Evolutionary conservation across 2,888 invertebrate genomes (phyloP).

Genomic region (Parascotia fuliginaria): DNA sequence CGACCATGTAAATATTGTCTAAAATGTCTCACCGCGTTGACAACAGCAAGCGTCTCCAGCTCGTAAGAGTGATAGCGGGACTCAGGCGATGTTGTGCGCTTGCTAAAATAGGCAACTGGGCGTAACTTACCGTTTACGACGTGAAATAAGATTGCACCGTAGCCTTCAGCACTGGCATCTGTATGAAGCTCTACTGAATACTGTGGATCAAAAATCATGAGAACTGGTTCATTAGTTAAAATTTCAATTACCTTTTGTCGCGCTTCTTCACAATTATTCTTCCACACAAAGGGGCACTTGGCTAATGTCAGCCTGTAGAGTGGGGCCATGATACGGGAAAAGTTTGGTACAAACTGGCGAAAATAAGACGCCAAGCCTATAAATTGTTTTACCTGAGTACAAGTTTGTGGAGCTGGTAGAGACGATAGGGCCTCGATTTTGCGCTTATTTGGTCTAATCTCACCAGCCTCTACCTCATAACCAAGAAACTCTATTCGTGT

Average conservation of each 20-base stretch:
- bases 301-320: not conserved
- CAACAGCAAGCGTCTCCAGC: slow-evolving; percentile 30
- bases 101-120: too few relatives aligned
- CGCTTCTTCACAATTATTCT: slow-evolving; percentile 14
- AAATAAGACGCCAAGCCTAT: slow-evolving; percentile 36
- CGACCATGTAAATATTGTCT: slow-evolving; percentile 12
- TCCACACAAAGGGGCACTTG: slow-evolving; percentile 8
- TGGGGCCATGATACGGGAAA: slow-evolving; percentile 13
- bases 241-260: slow-evolving; percentile 21
- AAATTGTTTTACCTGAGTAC: slow-evolving; percentile 35
- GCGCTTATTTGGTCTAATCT: slow-evolving; percentile 32
- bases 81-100: slow-evolving; percentile 8
- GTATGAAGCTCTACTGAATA: too few relatives aligned
- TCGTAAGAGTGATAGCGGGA: slow-evolving; percentile 27
- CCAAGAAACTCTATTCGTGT: slow-evolving; percentile 29
- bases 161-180: too few relatives aligned
- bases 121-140: too few relatives aligned
- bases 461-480: slow-evolving; percentile 21
- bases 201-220: too few relatives aligned
- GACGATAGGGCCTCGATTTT: slow-evolving; percentile 30
- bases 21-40: slow-evolving; percentile 18
- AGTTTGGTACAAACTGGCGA: slow-evolving; percentile 24
- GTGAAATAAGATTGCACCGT: not conserved
- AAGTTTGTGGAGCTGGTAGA: slow-evolving; percentile 23
- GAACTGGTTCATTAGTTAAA: slow-evolving; percentile 14